A percentile compares a stretch with the other conserved stretches of the same genome.
Evolutionary conservation across 2,888 invertebrate genomes (phyloP).

Genomic region (Rhamphomyia laevipes): DNA sequence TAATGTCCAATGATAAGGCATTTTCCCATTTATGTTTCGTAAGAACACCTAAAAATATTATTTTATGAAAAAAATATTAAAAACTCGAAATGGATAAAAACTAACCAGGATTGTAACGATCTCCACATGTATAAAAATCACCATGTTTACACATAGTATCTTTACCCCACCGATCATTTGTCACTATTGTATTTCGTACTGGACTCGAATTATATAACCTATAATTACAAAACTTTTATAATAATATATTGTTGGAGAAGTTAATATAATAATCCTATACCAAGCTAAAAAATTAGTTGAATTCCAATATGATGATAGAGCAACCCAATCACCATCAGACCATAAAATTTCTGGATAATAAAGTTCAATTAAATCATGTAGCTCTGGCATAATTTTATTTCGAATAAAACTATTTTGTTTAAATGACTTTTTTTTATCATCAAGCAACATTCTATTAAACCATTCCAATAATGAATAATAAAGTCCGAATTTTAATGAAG

Average conservation of each 20-base stretch:
- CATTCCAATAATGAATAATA: constrained; percentile 83
- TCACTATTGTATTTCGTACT: constrained; percentile 75
- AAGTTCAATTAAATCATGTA: constrained; percentile 58
- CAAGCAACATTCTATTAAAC: constrained; percentile 69
- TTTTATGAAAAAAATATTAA: no score
- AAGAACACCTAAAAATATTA: no score
- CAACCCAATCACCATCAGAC: constrained; percentile 95
- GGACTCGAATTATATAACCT: constrained; percentile 84
- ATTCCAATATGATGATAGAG: constrained; percentile 69
- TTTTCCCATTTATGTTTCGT: constrained; percentile 89
- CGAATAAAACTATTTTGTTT: constrained; percentile 52
- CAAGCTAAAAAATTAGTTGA: constrained; percentile 77
- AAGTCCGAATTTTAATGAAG: constrained; percentile 61
- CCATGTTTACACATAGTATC: constrained; percentile 74
- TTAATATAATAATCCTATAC: no score
- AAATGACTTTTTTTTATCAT: constrained; percentile 55
- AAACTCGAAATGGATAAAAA: no score
- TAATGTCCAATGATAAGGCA: constrained; percentile 77
- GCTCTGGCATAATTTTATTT: constrained; percentile 64
- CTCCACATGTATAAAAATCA: constrained; percentile 74
- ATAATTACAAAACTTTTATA: no score
- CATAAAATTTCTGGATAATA: constrained; percentile 75
- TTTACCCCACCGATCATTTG: constrained; percentile 89
- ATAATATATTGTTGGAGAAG: no score
- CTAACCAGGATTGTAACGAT: constrained; percentile 68